Base-by-base conservation (phyloP, 2,113 vertebrate genomes). In the Mohoua ochrocephala region DNA sequence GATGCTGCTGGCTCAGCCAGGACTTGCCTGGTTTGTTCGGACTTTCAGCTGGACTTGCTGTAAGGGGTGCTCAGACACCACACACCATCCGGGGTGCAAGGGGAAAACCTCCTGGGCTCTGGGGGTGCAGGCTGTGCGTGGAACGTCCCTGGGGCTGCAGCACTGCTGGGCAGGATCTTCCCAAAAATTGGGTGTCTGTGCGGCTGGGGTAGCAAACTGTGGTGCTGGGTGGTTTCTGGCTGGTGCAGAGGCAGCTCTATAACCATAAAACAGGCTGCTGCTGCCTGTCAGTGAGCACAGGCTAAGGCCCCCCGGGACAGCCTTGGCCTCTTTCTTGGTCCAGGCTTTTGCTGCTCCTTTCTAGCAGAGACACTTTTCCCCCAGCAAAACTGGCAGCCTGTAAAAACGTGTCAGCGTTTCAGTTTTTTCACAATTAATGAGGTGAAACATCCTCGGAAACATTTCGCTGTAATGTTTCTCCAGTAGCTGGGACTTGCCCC, bases 361-460 rank as follows among this genome's bases (percentile, higher is more conserved):
- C 93, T 50, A 94, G 47, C 87, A 49, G 80, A 74, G 94, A 84
- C 88, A 49, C 85, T 88, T 95, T 93, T 93, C 69, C 96, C 92
- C 88, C 69, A 93, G 85, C 96, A 93, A 81, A 79, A 84, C 94
- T 87, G 96, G 93, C 86, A 94, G 96, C 91, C 96, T 94, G 73
- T 96, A 91, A 96, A 92, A 95, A 86, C 67, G 87, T 93, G 96
- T 96, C 96, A 96, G 89, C 76, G 78, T 96, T 95, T 95, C 92
- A 90, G 96, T 77, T 97, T 97, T 96, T 95, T 95, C 93, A 88
- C 83, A 97, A 94, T 97, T 95, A 97, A 95, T 94, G 97, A 97
- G 97, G 95, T 97, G 93, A 96, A 95, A 95, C 82, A 80, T 97
- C 95, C 92, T 97, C 61, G 88, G 93, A 96, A 96, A 96, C 91